Base-by-base conservation (phyloP, 2,113 vertebrate genomes). In the Microtus richardsoni region DNA sequence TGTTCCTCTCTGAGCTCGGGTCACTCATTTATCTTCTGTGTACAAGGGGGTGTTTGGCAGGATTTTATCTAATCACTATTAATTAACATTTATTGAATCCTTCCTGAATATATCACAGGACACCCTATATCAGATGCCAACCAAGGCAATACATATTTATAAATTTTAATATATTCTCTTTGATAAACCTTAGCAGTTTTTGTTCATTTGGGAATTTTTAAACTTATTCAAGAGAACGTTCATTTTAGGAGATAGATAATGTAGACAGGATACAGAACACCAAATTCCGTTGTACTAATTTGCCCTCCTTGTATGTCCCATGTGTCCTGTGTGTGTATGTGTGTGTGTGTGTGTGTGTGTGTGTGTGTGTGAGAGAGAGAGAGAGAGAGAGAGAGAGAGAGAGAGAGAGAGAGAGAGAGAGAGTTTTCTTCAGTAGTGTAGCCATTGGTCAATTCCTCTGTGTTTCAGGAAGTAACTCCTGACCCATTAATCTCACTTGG, bases 1-100 rank as follows among this genome's bases (percentile, higher is more conserved):
- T 97, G 88, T 39, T 88, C 24, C 80, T 96, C 4, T 91, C 75
- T 86, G 11, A 30, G 85, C 70, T 66, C 11, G 47, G 39, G 87
- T 97, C 91, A 98, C 58, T 96, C 54, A 71, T 14, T 96, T 96
- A 89, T 70, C 95, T 75, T 95, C 49, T 91, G 4, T 77, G 83
- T 60, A 84, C 30, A 91, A 88, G n/a, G 14, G 10, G 33, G 49
- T 66, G 60, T 75, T 90, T 89, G 88, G 28, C 77, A 96, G 88
- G 73, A 91, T 94, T 94, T 90, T 93, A 95, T 93, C 91, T 96
- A 85, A 93, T 90, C 70, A 47, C 30, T 41, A 36, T 92, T 91
- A 96, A 79, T 97, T 97, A 96, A 93, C 52, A 94, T 74, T 90
- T 92, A 92, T 91, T 95, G 90, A 92, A 86, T 79, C 41, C 19